phyloP scores from a whole-genome alignment of 1,140 invertebrate species.

The Venturia canescens region DNA sequence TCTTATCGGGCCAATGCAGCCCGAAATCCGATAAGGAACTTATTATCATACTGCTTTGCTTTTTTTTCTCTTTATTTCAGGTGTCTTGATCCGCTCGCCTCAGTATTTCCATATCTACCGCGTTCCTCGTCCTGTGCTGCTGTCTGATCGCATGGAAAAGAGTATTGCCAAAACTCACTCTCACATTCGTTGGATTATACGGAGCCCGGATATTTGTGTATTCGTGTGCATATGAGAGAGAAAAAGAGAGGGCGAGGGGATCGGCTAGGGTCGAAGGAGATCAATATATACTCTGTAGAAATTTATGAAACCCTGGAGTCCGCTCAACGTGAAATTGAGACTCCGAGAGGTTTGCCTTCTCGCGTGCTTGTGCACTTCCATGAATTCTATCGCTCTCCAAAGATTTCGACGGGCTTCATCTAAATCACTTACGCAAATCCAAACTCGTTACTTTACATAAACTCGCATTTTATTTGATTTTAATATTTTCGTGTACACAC shows the following conservation, averaged over 20 bases:
- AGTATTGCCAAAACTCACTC: slow-evolving; percentile 24
- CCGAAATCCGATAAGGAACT: slow-evolving; percentile 18
- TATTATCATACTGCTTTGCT: slow-evolving; percentile 27
- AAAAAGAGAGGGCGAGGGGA: neutral
- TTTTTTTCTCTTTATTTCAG: slow-evolving; percentile 14
- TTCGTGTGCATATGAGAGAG: neutral
- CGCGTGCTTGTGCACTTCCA: neutral
- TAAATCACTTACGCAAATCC: too few relatives aligned
- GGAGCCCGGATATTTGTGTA: neutral
- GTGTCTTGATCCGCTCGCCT: slow-evolving; percentile 4
- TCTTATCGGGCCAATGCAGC: slow-evolving; percentile 38
- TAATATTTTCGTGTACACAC: too few relatives aligned
- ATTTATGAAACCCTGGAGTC: slow-evolving; percentile 22
- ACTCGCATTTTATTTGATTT: too few relatives aligned
- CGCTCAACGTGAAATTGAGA: slow-evolving; percentile 13
- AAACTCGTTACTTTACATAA: too few relatives aligned
- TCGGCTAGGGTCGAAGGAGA: neutral
- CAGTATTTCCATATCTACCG: slow-evolving; percentile 34
- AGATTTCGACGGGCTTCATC: neutral
- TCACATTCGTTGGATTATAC: slow-evolving; percentile 26
- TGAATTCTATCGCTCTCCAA: neutral
- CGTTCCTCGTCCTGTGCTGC: neutral
- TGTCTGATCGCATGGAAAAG: neutral
- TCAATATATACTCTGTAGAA: neutral
- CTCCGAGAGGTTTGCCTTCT: neutral